Percentiles rank a stretch among this genome's conserved stretches.
phyloP scores from a whole-genome alignment of 2,888 invertebrate genomes.

The Ligdia adustata region DNA sequence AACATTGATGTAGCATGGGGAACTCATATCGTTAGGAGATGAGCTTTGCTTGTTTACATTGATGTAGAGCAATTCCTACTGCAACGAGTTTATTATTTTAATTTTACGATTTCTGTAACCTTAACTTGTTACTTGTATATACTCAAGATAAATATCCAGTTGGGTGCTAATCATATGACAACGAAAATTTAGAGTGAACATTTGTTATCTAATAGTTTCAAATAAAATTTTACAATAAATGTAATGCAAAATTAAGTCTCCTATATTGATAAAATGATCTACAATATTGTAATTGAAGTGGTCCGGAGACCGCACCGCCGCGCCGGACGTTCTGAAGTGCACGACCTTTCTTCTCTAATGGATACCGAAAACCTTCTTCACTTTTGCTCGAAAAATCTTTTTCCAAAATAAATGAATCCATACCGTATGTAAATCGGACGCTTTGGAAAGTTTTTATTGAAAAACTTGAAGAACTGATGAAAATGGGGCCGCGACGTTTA shows the following conservation, averaged over 20 bases:
- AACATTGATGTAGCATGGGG: slow-evolving; percentile 20
- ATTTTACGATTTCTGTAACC: no score
- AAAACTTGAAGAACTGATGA: slow-evolving; percentile 82
- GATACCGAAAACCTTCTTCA: slow-evolving; percentile 71
- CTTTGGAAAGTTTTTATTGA: slow-evolving; percentile 82
- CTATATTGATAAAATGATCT: slow-evolving; percentile 50
- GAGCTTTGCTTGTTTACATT: slow-evolving; percentile 14
- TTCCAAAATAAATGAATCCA: slow-evolving; percentile 80
- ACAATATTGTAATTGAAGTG: slow-evolving; percentile 70
- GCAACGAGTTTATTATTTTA: no score
- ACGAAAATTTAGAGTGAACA: no score
- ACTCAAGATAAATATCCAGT: no score
- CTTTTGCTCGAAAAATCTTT: slow-evolving; percentile 76
- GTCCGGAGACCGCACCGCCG: slow-evolving; percentile 47
- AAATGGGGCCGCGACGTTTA: slow-evolving; percentile 75
- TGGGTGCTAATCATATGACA: no score
- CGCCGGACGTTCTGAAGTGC: slow-evolving; percentile 47
- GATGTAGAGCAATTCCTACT: slow-evolving; percentile 1
- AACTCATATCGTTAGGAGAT: slow-evolving; percentile 15
- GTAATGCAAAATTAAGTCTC: slow-evolving; percentile 44
- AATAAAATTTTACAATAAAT: no score
- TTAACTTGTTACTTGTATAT: no score
- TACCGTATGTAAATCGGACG: slow-evolving; percentile 80
- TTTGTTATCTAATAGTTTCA: no score
- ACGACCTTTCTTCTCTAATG: slow-evolving; percentile 72